Evolutionary conservation across 2,888 invertebrate genomes (phyloP).

Genomic region (Choristoneura rosaceana): DNA sequence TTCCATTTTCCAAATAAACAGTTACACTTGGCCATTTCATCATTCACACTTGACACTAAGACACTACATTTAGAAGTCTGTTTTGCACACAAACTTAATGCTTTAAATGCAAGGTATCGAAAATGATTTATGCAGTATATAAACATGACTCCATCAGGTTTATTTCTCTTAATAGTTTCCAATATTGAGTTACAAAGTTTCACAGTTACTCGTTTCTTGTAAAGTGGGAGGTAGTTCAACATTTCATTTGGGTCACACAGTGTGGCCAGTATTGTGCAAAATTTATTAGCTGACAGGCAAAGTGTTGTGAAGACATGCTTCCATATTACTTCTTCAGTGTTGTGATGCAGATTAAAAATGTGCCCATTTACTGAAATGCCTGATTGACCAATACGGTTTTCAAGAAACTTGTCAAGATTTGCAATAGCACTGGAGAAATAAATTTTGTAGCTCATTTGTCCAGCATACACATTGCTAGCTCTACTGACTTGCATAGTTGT

Average conservation of each 20-base stretch:
- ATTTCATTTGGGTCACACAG: slow-evolving; percentile 66
- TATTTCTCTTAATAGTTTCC: slow-evolving; percentile 64
- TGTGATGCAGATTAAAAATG: slow-evolving; percentile 72
- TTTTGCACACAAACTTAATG: slow-evolving; percentile 71
- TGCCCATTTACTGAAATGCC: slow-evolving; percentile 76
- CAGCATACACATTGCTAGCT: slow-evolving; percentile 69
- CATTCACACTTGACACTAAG: slow-evolving; percentile 64
- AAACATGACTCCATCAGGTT: slow-evolving; percentile 62
- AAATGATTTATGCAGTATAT: slow-evolving; percentile 80
- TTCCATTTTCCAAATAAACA: slow-evolving; percentile 78
- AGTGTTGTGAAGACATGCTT: slow-evolving; percentile 74
- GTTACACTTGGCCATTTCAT: slow-evolving; percentile 71
- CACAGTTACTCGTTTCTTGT: slow-evolving; percentile 74
- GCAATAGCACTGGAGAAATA: slow-evolving; percentile 66
- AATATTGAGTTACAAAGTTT: slow-evolving; percentile 73
- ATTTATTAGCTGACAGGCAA: slow-evolving; percentile 79
- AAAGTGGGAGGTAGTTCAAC: slow-evolving; percentile 61
- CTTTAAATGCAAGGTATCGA: slow-evolving; percentile 73
- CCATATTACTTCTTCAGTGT: slow-evolving; percentile 72
- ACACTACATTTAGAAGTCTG: slow-evolving; percentile 69
- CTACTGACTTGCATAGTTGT: slow-evolving; percentile 69
- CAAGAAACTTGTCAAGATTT: slow-evolving; percentile 70
- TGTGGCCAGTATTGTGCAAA: slow-evolving; percentile 75
- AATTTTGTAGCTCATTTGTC: slow-evolving; percentile 80
- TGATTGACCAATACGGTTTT: slow-evolving; percentile 75